Evolutionary conservation across 2,797 vertebrate genomes (phyloP).

Genomic region (Epinephelus coioides): DNA sequence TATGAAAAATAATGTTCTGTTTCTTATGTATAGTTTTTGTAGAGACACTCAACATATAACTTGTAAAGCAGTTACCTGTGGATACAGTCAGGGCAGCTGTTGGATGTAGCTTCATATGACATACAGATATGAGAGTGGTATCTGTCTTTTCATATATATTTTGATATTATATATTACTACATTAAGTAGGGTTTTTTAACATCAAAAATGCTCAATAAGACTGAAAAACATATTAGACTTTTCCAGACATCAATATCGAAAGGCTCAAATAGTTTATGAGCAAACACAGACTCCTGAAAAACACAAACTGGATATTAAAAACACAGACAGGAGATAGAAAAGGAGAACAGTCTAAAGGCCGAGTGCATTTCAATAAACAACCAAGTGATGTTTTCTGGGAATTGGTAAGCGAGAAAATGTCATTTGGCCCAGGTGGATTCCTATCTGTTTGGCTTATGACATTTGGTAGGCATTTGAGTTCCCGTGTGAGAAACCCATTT

Average conservation of each 20-base stretch:
- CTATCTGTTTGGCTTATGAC: conserved; percentile 48
- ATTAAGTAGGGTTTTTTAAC: background rate
- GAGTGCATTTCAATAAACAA: conserved; percentile 54
- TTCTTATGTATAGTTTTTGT: background rate
- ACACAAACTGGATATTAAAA: conserved; percentile 3
- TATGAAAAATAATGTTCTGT: background rate
- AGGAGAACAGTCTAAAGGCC: conserved; percentile 22
- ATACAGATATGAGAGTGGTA: background rate
- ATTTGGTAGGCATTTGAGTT: conserved; percentile 40
- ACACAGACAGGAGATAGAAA: conserved; percentile 6
- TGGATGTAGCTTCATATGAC: background rate
- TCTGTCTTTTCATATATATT: background rate
- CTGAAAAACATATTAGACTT: background rate
- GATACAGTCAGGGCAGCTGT: background rate
- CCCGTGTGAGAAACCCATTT: conserved; percentile 19
- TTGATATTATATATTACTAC: background rate
- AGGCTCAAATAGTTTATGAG: background rate
- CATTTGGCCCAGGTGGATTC: conserved; percentile 52
- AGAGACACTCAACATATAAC: background rate
- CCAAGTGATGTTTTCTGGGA: conserved; percentile 35
- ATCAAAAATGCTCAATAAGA: background rate
- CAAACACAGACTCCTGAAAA: background rate
- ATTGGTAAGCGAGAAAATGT: conserved; percentile 52
- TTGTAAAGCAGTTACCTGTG: background rate
- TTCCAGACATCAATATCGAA: background rate